Percentiles rank a stretch among this genome's conserved stretches.
These are phyloP conservation scores for Barbus barbus DNA, from an alignment of 2,113 vertebrate genomes.

Conservation along the genomic window DNA sequence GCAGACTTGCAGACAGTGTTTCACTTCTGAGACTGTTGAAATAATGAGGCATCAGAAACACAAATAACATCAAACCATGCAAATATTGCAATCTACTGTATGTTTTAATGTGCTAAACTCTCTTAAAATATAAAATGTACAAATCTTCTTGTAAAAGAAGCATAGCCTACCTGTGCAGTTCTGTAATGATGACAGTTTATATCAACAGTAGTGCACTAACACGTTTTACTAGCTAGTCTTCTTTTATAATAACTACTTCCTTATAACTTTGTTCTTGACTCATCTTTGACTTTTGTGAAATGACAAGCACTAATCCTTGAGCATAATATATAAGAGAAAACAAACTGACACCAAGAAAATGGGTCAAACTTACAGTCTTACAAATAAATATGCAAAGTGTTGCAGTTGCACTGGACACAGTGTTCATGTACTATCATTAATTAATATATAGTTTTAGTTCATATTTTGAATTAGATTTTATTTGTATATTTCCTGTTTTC, in stretches of 20 bases:
- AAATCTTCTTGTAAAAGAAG: not conserved
- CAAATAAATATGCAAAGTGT: too few relatives aligned
- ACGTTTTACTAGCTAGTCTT: slow-evolving; percentile 14
- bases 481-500: too few relatives aligned
- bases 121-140: not conserved
- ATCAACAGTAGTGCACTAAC: not conserved
- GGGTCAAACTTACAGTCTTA: too few relatives aligned
- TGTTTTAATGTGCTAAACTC: not conserved
- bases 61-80: not conserved
- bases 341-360: not conserved
- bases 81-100: not conserved
- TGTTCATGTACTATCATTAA: too few relatives aligned
- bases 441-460: too few relatives aligned
- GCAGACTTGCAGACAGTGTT: not conserved
- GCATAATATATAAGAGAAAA: not conserved
- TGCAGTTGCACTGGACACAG: too few relatives aligned
- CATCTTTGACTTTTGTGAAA: not conserved
- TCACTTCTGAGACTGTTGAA: not conserved
- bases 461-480: too few relatives aligned
- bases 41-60: not conserved
- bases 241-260: not conserved
- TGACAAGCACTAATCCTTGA: not conserved
- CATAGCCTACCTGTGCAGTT: not conserved
- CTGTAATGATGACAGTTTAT: not conserved
- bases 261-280: not conserved